Conservation (phyloP, 2,888 invertebrate species). For the Tetheella fluctuosa region DNA sequence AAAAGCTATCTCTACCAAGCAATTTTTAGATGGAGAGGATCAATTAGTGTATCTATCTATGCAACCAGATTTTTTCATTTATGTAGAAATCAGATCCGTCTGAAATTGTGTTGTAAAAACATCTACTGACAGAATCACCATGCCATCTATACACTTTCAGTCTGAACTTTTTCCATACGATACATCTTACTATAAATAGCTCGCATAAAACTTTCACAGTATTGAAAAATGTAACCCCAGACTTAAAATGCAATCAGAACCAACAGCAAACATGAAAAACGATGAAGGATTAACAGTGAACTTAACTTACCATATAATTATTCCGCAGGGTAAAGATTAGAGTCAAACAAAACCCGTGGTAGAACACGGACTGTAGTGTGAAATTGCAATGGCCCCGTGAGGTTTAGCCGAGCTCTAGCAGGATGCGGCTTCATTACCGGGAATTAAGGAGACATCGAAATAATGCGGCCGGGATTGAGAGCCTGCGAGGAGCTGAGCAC, state of each 20-base stretch:
- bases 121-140: no score
- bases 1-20: no score
- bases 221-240: no score
- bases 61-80: background rate
- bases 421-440: slow-evolving; percentile 30
- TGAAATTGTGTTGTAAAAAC: no score
- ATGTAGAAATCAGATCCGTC: background rate
- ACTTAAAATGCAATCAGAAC: background rate
- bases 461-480: slow-evolving; percentile 16
- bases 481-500: slow-evolving; percentile 1
- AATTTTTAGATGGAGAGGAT: no score
- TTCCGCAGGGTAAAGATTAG: background rate
- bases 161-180: no score
- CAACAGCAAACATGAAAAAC: background rate
- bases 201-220: no score
- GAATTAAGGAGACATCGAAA: slow-evolving; percentile 31
- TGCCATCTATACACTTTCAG: no score
- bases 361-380: slow-evolving; percentile 1
- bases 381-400: slow-evolving; percentile 8
- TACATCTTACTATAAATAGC: no score
- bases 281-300: background rate
- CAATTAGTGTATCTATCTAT: no score
- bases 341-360: background rate
- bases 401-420: slow-evolving; percentile 7
- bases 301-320: background rate